Evolutionary conservation across 2,113 vertebrate species (phyloP).

Genomic region (Hippocampus guttulatus): DNA sequence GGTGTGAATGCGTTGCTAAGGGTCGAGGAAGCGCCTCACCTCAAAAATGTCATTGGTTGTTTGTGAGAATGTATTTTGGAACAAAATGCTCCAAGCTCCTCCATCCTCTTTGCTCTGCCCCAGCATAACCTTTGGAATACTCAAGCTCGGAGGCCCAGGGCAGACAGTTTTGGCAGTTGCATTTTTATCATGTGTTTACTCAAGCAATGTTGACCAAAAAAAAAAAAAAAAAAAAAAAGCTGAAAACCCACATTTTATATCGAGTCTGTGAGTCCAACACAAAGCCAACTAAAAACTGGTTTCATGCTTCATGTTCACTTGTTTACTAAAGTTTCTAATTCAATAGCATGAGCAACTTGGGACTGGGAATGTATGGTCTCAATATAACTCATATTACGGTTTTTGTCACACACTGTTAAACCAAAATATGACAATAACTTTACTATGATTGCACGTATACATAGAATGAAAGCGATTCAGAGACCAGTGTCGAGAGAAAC

Average conservation of each 20-base stretch:
- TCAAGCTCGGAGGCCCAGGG: not conserved
- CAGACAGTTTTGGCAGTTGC: not conserved
- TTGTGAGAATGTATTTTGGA: slow-evolving; percentile 9
- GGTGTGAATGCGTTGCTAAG: not conserved
- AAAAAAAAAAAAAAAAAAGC: too few species aligned
- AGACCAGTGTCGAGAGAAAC: not conserved
- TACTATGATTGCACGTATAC: not conserved
- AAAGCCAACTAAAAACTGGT: not conserved
- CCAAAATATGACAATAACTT: not conserved
- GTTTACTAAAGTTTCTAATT: not conserved
- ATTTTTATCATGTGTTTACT: not conserved
- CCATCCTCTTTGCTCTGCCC: slow-evolving; percentile 22
- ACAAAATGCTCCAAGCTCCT: slow-evolving; percentile 1
- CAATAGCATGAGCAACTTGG: not conserved
- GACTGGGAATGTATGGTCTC: not conserved
- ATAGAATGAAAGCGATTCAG: not conserved
- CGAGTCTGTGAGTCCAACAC: too few species aligned
- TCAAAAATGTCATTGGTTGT: slow-evolving; percentile 8
- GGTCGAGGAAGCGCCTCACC: not conserved
- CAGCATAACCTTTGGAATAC: not conserved
- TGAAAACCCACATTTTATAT: not conserved
- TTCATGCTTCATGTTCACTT: not conserved
- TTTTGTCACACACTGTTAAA: not conserved
- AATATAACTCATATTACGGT: not conserved
- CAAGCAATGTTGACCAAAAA: not conserved